A percentile compares a stretch with the other conserved stretches of the same genome.
Evolutionary conservation across 2,888 invertebrate genomes (phyloP).

Genomic region (Spisula subtruncata): DNA sequence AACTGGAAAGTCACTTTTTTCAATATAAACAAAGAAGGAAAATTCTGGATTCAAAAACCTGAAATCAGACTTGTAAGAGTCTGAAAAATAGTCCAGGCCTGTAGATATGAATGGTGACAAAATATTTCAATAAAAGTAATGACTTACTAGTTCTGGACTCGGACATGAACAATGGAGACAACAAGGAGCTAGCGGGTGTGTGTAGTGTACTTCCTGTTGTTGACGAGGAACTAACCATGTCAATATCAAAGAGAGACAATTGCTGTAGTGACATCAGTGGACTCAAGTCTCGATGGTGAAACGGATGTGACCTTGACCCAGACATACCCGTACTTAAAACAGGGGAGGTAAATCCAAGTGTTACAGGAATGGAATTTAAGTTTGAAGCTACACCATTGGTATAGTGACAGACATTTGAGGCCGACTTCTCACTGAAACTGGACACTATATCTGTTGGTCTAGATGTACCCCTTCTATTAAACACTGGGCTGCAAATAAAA

Average conservation of each 20-base stretch:
- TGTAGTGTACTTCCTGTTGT: not conserved
- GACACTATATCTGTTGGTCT: not conserved
- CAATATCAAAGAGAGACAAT: not conserved
- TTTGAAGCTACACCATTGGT: not conserved
- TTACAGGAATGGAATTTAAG: no score
- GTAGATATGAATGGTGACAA: no score
- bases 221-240: not conserved
- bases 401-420: not conserved
- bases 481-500: no score
- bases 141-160: not conserved
- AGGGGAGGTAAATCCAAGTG: not conserved
- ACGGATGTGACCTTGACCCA: not conserved
- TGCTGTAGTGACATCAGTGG: not conserved
- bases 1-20: no score
- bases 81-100: no score
- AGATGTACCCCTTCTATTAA: not conserved
- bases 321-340: not conserved
- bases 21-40: no score
- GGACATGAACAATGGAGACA: not conserved
- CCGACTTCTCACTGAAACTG: not conserved
- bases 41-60: no score
- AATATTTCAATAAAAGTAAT: not conserved
- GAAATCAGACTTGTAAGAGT: no score
- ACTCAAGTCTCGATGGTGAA: constrained; percentile 3
- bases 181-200: not conserved